These are phyloP conservation scores for Recurvirostra avosetta DNA, from an alignment of 2,113 vertebrate species.

Conservation along the genomic window DNA sequence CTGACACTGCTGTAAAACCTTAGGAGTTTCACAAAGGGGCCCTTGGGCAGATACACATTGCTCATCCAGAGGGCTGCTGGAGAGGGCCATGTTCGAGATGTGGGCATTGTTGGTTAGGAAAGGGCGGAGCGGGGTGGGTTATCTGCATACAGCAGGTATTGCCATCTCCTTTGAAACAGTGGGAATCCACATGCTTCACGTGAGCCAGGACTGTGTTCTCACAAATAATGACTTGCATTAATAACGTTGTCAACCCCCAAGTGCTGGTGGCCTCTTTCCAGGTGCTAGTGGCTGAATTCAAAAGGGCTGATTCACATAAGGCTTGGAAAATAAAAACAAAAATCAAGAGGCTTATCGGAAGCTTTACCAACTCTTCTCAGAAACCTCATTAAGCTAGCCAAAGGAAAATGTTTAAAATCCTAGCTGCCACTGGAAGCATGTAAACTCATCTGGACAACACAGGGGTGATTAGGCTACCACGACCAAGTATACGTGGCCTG, in stretches of 20 bases:
- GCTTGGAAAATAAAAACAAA: conserved; percentile 20
- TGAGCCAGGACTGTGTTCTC: neutral
- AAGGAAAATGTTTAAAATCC: conserved; percentile 9
- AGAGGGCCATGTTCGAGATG: neutral
- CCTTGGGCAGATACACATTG: neutral
- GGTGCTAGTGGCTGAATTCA: conserved; percentile 12
- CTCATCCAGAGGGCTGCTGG: neutral
- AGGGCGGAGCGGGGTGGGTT: neutral
- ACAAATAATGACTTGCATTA: conserved; percentile 48
- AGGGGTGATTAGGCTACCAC: neutral
- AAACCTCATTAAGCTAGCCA: neutral
- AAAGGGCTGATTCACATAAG: neutral
- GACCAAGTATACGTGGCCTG: neutral
- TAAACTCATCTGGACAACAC: neutral
- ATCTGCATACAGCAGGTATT: conserved; percentile 26
- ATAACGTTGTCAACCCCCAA: conserved; percentile 30
- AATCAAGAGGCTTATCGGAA: conserved; percentile 25
- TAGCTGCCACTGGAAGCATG: neutral
- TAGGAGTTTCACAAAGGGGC: neutral
- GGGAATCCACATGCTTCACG: neutral
- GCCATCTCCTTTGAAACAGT: conserved; percentile 20
- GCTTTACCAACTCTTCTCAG: neutral
- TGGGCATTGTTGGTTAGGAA: neutral
- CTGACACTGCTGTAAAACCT: neutral
- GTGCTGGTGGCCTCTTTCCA: conserved; percentile 44